Conservation (phyloP, 2,797 vertebrate species). For the Cynopterus sphinx region DNA sequence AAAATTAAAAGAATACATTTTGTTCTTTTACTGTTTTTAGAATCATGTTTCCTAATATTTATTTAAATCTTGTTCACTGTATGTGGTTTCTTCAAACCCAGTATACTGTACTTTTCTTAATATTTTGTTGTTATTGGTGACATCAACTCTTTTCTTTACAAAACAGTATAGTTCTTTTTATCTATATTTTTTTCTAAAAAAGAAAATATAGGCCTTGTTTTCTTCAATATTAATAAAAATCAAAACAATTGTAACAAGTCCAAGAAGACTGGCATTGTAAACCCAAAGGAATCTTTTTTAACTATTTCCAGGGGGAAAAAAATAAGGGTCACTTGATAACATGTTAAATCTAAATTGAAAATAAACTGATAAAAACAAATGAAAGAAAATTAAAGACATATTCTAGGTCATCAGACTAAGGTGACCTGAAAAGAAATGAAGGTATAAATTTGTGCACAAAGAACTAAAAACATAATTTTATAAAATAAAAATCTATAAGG, state of each 20-base stretch:
- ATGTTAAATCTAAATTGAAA: constrained; percentile 64
- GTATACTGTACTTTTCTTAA: not conserved
- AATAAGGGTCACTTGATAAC: constrained; percentile 54
- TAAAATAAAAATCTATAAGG: constrained; percentile 49
- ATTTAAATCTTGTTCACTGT: not conserved
- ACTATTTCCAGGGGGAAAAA: not conserved
- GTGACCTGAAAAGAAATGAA: not conserved
- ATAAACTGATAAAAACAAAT: constrained; percentile 66
- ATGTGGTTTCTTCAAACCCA: not conserved
- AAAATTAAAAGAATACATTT: not conserved
- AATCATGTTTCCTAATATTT: constrained; percentile 27
- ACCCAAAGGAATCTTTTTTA: constrained; percentile 41
- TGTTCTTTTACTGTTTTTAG: not conserved
- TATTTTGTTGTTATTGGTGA: not conserved
- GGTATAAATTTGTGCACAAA: not conserved
- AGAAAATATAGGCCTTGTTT: not conserved
- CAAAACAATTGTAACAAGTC: not conserved
- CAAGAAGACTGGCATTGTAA: not conserved
- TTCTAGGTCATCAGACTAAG: constrained; percentile 55
- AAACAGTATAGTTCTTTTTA: not conserved
- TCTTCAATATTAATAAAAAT: constrained; percentile 8
- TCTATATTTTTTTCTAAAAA: not conserved
- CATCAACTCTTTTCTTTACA: not conserved
- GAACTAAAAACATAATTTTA: constrained; percentile 50
- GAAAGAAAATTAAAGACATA: constrained; percentile 68